Evolutionary conservation across 2,113 vertebrate species (phyloP).

Genomic region (Phaetusa simplex): DNA sequence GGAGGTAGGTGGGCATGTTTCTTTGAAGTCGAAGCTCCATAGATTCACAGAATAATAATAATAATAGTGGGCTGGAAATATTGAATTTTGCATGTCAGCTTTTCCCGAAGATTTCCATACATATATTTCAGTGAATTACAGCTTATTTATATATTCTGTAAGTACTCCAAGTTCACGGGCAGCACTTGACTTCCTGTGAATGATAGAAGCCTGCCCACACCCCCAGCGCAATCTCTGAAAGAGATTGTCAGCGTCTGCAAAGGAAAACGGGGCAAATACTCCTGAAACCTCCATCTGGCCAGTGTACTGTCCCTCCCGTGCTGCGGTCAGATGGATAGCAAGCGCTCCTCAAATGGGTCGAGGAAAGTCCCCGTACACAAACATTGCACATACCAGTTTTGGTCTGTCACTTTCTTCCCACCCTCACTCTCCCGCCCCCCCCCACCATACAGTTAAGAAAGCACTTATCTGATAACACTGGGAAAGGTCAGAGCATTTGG

Average conservation of each 20-base stretch:
- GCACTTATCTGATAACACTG: conserved; percentile 1
- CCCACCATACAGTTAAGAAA: neutral
- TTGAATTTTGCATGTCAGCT: neutral
- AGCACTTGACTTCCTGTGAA: neutral
- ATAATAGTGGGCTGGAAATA: neutral
- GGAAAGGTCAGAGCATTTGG: conserved; percentile 13
- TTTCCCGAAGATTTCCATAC: neutral
- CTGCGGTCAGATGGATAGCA: neutral
- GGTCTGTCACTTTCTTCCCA: neutral
- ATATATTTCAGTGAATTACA: neutral
- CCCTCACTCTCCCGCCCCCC: neutral
- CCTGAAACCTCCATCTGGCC: neutral
- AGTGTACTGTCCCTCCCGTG: neutral
- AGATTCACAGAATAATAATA: neutral
- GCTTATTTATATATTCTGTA: neutral
- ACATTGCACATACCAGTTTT: neutral
- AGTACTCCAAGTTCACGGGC: accelerated
- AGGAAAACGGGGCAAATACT: neutral
- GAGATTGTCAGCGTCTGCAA: neutral
- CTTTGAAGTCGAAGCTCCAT: neutral
- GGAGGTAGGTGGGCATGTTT: neutral
- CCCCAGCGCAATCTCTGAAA: neutral
- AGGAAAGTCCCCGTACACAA: neutral
- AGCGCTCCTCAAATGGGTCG: neutral
- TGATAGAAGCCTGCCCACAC: neutral